These are phyloP conservation scores for Eupithecia centaureata DNA, from an alignment of 2,888 invertebrate genomes.

Conservation along the genomic window DNA sequence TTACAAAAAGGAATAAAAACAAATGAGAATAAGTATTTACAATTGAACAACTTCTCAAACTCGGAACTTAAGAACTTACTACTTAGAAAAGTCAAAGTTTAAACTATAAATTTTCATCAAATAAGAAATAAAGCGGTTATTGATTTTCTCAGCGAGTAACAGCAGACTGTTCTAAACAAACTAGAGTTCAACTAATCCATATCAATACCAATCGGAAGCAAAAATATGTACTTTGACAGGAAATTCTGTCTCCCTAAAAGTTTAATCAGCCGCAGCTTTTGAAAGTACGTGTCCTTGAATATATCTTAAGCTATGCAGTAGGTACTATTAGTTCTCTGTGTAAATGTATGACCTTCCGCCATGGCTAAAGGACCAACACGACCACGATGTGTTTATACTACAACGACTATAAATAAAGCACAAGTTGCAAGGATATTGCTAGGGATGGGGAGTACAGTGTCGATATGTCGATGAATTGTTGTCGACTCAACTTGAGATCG, in stretches of 20 bases:
- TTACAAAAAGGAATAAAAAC: no score
- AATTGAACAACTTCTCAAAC: no score
- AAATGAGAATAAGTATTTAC: no score
- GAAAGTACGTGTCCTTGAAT: slow-evolving; percentile 32
- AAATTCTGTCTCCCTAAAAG: slow-evolving; percentile 1
- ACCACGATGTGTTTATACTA: slow-evolving; percentile 36
- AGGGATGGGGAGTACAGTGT: slow-evolving; percentile 21
- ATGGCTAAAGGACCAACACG: slow-evolving; percentile 46
- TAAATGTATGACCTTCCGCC: slow-evolving; percentile 46
- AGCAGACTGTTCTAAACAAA: no score
- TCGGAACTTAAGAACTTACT: no score
- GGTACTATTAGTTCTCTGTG: not conserved
- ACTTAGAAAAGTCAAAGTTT: no score
- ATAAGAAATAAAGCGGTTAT: no score
- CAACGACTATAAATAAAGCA: slow-evolving; percentile 53
- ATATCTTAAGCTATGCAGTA: slow-evolving; percentile 37
- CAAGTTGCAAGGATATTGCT: slow-evolving; percentile 44
- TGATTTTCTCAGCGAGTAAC: no score
- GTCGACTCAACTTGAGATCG: not conserved
- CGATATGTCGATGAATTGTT: slow-evolving; percentile 20
- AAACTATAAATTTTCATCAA: no score
- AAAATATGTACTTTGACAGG: no score
- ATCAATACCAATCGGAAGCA: no score
- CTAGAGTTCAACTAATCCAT: no score
- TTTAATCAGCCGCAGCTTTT: slow-evolving; percentile 20